A percentile compares a stretch with the other conserved stretches of the same genome.
phyloP scores from a whole-genome alignment of 2,888 invertebrate species.

The Ennomos fuscantarius region DNA sequence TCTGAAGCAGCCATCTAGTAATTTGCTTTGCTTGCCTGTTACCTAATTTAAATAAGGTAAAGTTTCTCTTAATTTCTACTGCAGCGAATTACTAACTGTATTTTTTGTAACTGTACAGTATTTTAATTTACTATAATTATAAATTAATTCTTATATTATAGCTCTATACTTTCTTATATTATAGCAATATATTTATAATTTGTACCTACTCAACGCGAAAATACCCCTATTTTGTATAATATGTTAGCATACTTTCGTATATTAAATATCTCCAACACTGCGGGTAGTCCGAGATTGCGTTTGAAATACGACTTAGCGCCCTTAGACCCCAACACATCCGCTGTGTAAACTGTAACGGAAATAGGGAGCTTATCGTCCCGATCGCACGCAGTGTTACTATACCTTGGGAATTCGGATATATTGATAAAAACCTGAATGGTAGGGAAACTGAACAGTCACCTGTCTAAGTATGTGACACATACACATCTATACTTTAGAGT shows the following conservation, averaged over 20 bases:
- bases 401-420: conserved; percentile 26
- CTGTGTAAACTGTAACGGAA: conserved; percentile 44
- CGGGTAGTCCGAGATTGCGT: conserved; percentile 28
- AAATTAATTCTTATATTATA: no score
- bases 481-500: no score
- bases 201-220: background rate
- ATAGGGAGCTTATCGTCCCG: conserved; percentile 44
- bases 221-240: conserved; percentile 10
- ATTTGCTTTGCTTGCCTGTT: conserved; percentile 44
- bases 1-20: conserved; percentile 38
- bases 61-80: no score
- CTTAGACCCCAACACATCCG: conserved; percentile 38
- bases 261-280: conserved; percentile 18
- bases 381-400: conserved; percentile 35
- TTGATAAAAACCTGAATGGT: no score
- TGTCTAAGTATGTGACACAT: no score
- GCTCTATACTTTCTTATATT: no score
- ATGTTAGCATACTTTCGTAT: conserved; percentile 22
- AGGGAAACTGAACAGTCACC: no score
- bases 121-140: no score
- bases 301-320: conserved; percentile 43
- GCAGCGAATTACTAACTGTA: no score
- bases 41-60: conserved; percentile 27
- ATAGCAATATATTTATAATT: no score
- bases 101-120: no score